Evolutionary conservation across 2,888 invertebrate species (phyloP).

Genomic region (Hemithea aestivaria): DNA sequence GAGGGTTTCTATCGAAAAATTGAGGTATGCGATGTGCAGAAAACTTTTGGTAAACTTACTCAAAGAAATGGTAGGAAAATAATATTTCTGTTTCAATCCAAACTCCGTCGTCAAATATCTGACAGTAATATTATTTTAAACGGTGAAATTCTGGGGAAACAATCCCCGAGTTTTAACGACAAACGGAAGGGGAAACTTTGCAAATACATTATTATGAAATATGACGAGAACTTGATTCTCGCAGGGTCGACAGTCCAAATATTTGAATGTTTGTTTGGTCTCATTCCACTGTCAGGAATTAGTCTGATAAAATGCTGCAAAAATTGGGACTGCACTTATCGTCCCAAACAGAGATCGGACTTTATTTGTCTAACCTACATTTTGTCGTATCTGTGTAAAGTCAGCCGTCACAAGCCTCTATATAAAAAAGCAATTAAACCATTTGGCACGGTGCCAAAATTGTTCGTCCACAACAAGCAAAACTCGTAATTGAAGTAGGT

Average conservation of each 20-base stretch:
- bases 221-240: constrained; percentile 41
- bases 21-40: no score
- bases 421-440: constrained; percentile 23
- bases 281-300: constrained; percentile 19
- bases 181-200: constrained; percentile 46
- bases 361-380: constrained; percentile 6
- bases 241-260: constrained; percentile 37
- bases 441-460: constrained; percentile 23
- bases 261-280: constrained; percentile 42
- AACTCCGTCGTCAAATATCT: constrained; percentile 17
- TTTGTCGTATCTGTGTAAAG: constrained; percentile 12
- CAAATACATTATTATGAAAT: constrained; percentile 52
- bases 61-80: no score
- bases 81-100: constrained; percentile 12
- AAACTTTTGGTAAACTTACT: no score
- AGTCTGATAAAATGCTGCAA: background rate
- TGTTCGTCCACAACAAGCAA: constrained; percentile 24
- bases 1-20: no score
- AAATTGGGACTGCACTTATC: constrained; percentile 7
- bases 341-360: constrained; percentile 2
- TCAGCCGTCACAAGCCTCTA: constrained; percentile 7
- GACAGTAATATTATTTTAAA: constrained; percentile 40
- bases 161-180: constrained; percentile 34
- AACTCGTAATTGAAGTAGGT: constrained; percentile 31
- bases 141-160: constrained; percentile 30